Conservation (phyloP, 37 sponge, comb jelly and placozoan genomes). For the Crambe crambe region DNA sequence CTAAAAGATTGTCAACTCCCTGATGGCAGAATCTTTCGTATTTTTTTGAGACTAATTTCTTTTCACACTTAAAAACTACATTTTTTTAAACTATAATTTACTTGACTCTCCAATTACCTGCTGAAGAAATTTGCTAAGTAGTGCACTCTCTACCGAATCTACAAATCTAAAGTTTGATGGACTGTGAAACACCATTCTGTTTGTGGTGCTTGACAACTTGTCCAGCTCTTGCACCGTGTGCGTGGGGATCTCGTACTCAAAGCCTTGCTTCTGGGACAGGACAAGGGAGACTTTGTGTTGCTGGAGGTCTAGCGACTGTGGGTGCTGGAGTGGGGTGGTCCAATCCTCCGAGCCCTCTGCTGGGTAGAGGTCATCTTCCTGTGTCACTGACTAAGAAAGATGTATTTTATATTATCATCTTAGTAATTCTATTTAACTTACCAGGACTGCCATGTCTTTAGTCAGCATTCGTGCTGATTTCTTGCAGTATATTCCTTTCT, state of each 20-base stretch:
- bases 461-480: slow-evolving; percentile 24
- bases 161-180: background rate
- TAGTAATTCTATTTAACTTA: slow-evolving; percentile 3
- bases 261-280: background rate
- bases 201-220: background rate
- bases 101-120: background rate
- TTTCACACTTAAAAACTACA: no score
- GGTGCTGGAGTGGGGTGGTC: slow-evolving; percentile 31
- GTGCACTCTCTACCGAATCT: background rate
- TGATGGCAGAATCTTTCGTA: no score
- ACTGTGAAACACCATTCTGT: slow-evolving; percentile 30
- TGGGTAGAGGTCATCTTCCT: slow-evolving; percentile 55
- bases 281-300: slow-evolving; percentile 14
- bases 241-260: slow-evolving; percentile 51
- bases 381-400: slow-evolving; percentile 16
- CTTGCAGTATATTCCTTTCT: background rate
- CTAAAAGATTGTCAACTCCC: no score
- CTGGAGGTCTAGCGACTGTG: slow-evolving; percentile 17
- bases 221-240: slow-evolving; percentile 51
- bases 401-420: background rate
- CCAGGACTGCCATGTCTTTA: slow-evolving; percentile 42
- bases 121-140: background rate
- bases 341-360: slow-evolving; percentile 14
- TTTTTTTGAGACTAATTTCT: no score
- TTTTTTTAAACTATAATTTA: no score